Base-by-base conservation (phyloP, 2,888 invertebrate genomes). In the Leptura quadrifasciata region DNA sequence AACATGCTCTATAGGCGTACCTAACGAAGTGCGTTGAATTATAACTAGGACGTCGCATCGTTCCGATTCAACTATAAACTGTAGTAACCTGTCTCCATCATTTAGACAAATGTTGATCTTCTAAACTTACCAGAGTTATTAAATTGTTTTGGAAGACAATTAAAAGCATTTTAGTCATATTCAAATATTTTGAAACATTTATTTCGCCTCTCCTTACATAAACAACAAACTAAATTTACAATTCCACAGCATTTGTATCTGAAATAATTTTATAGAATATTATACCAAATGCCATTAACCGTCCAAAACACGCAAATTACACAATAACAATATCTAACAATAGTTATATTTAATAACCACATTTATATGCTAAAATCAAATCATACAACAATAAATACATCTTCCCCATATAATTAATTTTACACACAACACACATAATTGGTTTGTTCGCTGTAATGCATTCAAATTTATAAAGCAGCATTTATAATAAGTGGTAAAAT, bases 401-500 rank as follows among this genome's bases (percentile, higher is more conserved):
- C 47, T 71, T 61, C 61, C 52, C 52, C n/a, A 15, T 61, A 52
- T 61, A 61, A 71, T 71, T 71, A 61, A 61, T 61, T 61, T 71
- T 60, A 57, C 71, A 31, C 27, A 61, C 61, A 39, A 6, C 58
- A 69, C 24, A 21, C 9, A 58, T 39, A 58, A 47, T 60, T 61
- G 52, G 57, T 17, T 57, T 65, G 61, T 67, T 75, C 31, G 31
- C 18, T 20, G 63, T 63, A 57, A 39, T 55, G 39, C 54, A 63
- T 73, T 71, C 31, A 57, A 35, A 64, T 72, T 69, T 69, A 69
- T 69, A 52, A 61, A 52, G 52, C 55, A 20, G 69, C 72, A 70
- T 68, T 78, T 74, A 74, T 60, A 72, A 58, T 17, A 70, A 71
- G 58, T 72, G 63, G 75, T 31, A 76, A 76, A 75, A 75, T 77